phyloP scores from a whole-genome alignment of 2,113 vertebrate genomes.

The Cyanoliseus patagonus region DNA sequence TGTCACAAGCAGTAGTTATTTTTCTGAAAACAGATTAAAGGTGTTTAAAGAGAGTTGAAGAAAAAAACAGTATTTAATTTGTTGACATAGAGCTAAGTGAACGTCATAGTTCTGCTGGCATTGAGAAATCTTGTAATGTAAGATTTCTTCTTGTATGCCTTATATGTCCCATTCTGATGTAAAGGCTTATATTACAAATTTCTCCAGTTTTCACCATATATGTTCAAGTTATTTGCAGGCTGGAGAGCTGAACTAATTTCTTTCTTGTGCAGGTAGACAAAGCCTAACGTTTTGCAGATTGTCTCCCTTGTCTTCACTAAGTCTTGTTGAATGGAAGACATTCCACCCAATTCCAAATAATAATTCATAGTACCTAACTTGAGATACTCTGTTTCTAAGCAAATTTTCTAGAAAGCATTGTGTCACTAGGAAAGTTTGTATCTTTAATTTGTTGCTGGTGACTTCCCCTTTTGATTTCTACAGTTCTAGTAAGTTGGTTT shows the following conservation, averaged over 20 bases:
- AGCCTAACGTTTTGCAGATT: neutral
- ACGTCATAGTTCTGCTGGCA: neutral
- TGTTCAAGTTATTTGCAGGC: neutral
- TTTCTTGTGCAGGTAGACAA: neutral
- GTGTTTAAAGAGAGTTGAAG: neutral
- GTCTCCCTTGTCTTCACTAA: neutral
- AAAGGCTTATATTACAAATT: neutral
- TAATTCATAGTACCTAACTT: neutral
- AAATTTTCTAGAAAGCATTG: neutral
- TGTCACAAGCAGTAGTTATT: neutral
- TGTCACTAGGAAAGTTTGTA: neutral
- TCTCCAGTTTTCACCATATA: neutral
- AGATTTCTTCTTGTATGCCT: neutral
- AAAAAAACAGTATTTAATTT: neutral
- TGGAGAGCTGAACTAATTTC: neutral
- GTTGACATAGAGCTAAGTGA: neutral
- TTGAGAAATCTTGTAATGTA: neutral
- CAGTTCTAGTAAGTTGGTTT: neutral
- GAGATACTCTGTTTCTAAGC: neutral
- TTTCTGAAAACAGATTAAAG: neutral
- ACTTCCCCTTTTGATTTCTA: neutral
- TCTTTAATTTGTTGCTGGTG: neutral
- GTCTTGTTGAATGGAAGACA: neutral
- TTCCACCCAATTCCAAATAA: neutral
- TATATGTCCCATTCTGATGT: neutral